phyloP scores from a whole-genome alignment of 2,888 invertebrate genomes.

The Periphyllus acericola region DNA sequence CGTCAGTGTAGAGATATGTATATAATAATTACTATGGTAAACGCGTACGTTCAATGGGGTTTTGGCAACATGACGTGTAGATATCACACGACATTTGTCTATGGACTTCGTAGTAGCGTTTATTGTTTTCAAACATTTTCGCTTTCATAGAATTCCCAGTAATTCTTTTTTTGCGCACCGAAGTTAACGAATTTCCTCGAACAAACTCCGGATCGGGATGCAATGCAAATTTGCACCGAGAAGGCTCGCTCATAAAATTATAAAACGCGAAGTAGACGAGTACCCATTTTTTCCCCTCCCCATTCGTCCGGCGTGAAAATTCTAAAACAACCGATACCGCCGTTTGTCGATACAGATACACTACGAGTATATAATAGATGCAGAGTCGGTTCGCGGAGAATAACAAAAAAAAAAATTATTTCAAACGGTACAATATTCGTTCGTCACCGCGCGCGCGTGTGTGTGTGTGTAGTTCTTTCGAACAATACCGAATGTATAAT shows the following conservation, averaged over 20 bases:
- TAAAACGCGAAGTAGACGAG: not conserved
- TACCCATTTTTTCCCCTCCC: not conserved
- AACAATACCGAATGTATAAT: not conserved
- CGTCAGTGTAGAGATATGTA: not conserved
- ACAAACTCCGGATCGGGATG: not conserved
- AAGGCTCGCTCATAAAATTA: not conserved
- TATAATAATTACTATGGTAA: not conserved
- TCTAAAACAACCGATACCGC: not conserved
- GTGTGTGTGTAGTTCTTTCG: not conserved
- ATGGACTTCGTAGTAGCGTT: not conserved
- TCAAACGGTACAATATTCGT: not conserved
- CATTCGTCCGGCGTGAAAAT: not conserved
- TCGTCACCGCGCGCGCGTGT: not conserved
- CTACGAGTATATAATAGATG: too few relatives aligned
- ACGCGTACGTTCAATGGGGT: not conserved
- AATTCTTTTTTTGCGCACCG: too few relatives aligned
- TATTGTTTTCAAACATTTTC: not conserved
- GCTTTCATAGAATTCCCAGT: not conserved
- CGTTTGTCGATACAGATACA: not conserved
- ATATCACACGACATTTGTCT: not conserved
- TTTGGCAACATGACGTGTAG: not conserved
- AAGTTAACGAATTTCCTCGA: not conserved
- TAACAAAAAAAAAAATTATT: not conserved
- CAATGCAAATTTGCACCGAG: not conserved
- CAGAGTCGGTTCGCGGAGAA: too few relatives aligned